Evolutionary conservation across 2,113 vertebrate genomes (phyloP).

Genomic region (Rhabdornis inornatus): DNA sequence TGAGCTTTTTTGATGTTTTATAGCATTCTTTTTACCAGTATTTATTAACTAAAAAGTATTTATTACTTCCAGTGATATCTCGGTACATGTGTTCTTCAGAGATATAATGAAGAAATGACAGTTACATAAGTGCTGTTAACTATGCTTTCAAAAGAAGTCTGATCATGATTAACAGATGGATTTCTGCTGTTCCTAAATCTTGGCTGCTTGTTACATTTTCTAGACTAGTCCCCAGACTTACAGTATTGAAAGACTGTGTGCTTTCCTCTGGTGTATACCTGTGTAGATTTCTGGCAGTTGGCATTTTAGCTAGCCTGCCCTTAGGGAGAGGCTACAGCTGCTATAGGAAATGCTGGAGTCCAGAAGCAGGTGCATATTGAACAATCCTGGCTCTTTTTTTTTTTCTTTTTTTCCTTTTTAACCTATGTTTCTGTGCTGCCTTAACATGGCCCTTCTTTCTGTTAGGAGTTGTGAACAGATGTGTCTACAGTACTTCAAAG

Average conservation of each 20-base stretch:
- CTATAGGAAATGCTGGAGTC: not conserved
- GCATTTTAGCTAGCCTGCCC: not conserved
- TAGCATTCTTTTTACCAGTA: not conserved
- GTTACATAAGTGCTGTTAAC: not conserved
- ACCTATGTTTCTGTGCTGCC: not conserved
- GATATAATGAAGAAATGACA: not conserved
- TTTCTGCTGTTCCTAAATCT: not conserved
- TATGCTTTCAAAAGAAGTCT: not conserved
- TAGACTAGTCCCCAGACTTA: not conserved
- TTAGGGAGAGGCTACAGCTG: not conserved
- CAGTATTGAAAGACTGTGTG: accelerated
- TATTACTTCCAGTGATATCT: not conserved
- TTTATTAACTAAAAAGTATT: not conserved
- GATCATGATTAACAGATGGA: not conserved
- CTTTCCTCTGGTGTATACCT: not conserved
- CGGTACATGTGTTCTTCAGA: not conserved
- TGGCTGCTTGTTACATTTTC: not conserved
- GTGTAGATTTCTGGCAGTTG: not conserved
- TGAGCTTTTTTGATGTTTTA: not conserved
- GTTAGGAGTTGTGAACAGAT: slow-evolving; percentile 87
- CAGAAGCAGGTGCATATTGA: not conserved
- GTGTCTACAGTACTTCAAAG: slow-evolving; percentile 90
- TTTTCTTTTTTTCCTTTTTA: not conserved
- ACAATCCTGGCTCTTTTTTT: not conserved
- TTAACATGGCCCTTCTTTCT: not conserved